A percentile compares a stretch with the other conserved stretches of the same genome.
phyloP scores from a whole-genome alignment of 2,797 vertebrate genomes.

The Perodicticus potto region DNA sequence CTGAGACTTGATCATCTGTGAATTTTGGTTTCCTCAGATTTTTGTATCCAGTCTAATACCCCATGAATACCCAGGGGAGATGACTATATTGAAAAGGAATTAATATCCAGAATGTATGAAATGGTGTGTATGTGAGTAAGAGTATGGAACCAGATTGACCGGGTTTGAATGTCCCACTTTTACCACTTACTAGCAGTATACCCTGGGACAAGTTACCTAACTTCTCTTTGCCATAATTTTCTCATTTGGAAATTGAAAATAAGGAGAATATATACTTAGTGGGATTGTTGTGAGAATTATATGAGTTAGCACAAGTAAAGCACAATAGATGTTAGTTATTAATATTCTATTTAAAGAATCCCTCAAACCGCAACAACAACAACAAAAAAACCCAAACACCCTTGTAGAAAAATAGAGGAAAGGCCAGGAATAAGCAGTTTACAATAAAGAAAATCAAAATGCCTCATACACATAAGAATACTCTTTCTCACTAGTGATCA shows the following conservation, averaged over 20 bases:
- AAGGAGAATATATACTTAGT: background rate
- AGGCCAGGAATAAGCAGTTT: constrained; percentile 36
- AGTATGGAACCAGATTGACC: background rate
- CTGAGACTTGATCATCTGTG: background rate
- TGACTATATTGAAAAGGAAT: background rate
- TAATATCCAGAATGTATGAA: background rate
- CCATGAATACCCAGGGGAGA: background rate
- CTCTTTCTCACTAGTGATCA: constrained; percentile 16
- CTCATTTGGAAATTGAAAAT: constrained; percentile 12
- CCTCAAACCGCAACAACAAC: background rate
- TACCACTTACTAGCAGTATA: background rate
- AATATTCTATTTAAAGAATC: constrained; percentile 41
- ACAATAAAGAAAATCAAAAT: constrained; percentile 33
- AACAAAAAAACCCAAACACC: background rate
- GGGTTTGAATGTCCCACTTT: background rate
- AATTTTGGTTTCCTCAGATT: background rate
- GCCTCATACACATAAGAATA: background rate
- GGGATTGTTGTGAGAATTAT: constrained; percentile 36
- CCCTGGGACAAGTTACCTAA: background rate
- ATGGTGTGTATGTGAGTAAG: background rate
- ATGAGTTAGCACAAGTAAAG: constrained; percentile 17
- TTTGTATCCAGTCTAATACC: background rate
- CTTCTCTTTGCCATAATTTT: constrained; percentile 18
- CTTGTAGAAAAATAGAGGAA: constrained; percentile 36
- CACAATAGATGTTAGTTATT: constrained; percentile 15